Evolutionary conservation across 1,140 invertebrate genomes (phyloP).

Genomic region (Steinernema khuongi): DNA sequence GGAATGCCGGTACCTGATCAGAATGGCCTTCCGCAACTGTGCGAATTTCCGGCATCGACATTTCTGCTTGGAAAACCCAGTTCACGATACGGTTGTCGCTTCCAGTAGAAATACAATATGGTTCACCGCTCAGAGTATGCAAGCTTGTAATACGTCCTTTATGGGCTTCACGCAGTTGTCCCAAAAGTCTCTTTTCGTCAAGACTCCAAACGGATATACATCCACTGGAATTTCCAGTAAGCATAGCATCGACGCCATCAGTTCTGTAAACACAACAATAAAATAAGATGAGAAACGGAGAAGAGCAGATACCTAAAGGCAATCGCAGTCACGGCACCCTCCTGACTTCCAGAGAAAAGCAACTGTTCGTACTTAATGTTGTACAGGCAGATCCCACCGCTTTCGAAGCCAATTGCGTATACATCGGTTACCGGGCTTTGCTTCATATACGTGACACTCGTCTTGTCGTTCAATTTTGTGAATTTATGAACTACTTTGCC

Average conservation of each 20-base stretch:
- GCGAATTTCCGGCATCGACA: neutral
- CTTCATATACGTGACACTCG: neutral
- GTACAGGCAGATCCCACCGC: neutral
- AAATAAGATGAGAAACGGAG: neutral
- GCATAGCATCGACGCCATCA: constrained; percentile 3
- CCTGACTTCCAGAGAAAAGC: neutral
- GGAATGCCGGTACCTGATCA: neutral
- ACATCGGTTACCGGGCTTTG: neutral
- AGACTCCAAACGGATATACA: neutral
- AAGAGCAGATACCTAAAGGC: neutral
- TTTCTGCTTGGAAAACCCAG: neutral
- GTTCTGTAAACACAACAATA: neutral
- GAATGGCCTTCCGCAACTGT: neutral
- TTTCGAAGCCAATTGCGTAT: neutral
- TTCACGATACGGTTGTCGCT: neutral
- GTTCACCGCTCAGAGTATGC: neutral
- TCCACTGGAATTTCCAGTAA: neutral
- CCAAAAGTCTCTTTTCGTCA: neutral
- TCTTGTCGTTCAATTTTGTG: neutral
- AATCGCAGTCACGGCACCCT: neutral
- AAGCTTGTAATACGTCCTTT: neutral
- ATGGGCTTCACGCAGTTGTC: neutral
- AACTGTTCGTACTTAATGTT: neutral
- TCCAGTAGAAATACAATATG: neutral
- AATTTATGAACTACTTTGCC: neutral